Evolutionary conservation across 1,140 invertebrate species (phyloP).

Genomic region (Nebria ingens): DNA sequence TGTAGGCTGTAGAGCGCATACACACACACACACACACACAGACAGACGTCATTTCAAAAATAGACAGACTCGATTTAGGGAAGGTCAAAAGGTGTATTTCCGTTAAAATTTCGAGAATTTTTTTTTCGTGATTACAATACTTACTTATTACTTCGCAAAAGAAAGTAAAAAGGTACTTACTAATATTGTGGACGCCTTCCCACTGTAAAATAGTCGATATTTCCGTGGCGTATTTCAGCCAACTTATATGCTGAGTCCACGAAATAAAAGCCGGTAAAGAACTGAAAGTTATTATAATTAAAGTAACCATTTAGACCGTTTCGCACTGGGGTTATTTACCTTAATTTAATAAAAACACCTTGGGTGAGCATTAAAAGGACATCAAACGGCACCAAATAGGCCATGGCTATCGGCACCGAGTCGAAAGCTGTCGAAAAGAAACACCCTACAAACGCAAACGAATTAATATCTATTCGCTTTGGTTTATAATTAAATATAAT

Average conservation of each 20-base stretch:
- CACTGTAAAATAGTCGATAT: slow-evolving; percentile 72
- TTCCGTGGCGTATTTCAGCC: slow-evolving; percentile 89
- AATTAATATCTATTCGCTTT: slow-evolving; percentile 13
- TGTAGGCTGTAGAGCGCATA: no score
- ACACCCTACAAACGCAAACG: slow-evolving; percentile 47
- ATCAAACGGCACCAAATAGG: slow-evolving; percentile 78
- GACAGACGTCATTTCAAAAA: no score
- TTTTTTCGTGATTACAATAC: no score
- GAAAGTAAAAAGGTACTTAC: slow-evolving; percentile 49
- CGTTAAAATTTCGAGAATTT: no score
- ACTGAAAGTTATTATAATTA: slow-evolving; percentile 37
- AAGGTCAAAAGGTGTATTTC: no score
- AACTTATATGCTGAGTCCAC: slow-evolving; percentile 84
- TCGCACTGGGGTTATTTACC: slow-evolving; percentile 41
- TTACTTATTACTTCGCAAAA: no score
- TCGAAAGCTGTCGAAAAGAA: slow-evolving; percentile 79
- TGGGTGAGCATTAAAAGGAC: slow-evolving; percentile 80
- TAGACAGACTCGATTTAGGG: no score
- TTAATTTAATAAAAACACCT: slow-evolving; percentile 71
- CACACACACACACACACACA: no score
- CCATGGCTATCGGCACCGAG: slow-evolving; percentile 65
- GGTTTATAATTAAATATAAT: slow-evolving; percentile 28
- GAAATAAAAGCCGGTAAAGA: slow-evolving; percentile 65
- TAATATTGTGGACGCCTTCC: slow-evolving; percentile 63
- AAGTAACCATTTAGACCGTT: slow-evolving; percentile 25